Conservation (phyloP, 2,888 invertebrate genomes). For the Lasioglossum figueresi region DNA sequence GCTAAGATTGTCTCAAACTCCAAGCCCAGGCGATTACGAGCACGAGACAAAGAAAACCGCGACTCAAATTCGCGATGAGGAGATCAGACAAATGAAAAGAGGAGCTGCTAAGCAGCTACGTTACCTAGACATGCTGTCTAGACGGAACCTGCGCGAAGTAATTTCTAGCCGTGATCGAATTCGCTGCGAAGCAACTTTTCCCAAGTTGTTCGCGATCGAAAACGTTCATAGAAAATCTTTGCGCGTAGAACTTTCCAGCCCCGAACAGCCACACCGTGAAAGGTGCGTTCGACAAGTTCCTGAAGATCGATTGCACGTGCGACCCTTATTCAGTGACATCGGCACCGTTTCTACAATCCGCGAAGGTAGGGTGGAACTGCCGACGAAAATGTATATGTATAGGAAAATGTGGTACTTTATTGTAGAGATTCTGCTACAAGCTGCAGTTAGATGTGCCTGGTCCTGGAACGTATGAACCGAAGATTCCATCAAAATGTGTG, state of each 20-base stretch:
- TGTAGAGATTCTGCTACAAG: constrained; percentile 50
- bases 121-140: constrained; percentile 66
- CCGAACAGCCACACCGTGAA: constrained; percentile 69
- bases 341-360: constrained; percentile 46
- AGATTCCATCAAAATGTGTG: constrained; percentile 16
- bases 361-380: constrained; percentile 35
- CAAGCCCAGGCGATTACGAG: constrained; percentile 70
- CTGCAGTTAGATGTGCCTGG: constrained; percentile 39
- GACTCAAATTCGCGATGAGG: constrained; percentile 57
- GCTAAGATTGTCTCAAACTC: constrained; percentile 45
- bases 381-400: background rate
- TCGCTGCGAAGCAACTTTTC: constrained; percentile 12
- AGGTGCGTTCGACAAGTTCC: constrained; percentile 62
- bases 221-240: constrained; percentile 16
- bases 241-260: constrained; percentile 66
- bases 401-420: too few relatives aligned
- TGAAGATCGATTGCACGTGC: constrained; percentile 60
- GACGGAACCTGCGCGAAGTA: constrained; percentile 69
- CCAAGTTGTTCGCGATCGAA: background rate
- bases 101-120: constrained; percentile 62
- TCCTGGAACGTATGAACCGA: constrained; percentile 50
- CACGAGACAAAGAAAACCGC: constrained; percentile 53
- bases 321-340: constrained; percentile 29
- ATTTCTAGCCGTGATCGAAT: constrained; percentile 14
- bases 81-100: constrained; percentile 65